Conservation (phyloP, 2,797 vertebrate species). For the Eurystomus glaucurus region DNA sequence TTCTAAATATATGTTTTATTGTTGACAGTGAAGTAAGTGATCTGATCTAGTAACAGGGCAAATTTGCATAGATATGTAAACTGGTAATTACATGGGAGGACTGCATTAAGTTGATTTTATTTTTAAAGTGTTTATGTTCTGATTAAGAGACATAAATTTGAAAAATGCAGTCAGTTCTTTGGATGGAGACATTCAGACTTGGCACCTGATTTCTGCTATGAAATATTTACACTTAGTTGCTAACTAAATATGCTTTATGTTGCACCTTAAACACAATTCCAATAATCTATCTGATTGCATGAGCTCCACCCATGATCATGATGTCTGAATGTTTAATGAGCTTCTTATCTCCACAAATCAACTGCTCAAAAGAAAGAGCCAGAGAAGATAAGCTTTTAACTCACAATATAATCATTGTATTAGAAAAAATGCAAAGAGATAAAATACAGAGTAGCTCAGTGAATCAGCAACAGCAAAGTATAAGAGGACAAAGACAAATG, state of each 20-base stretch:
- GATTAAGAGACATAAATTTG: conserved; percentile 33
- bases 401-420: background rate
- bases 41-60: conserved; percentile 23
- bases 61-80: conserved; percentile 47
- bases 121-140: background rate
- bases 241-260: conserved; percentile 47
- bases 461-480: background rate
- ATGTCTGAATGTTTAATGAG: conserved; percentile 23
- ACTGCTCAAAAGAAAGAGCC: background rate
- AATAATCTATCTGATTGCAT: conserved; percentile 21
- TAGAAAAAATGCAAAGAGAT: background rate
- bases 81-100: background rate
- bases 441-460: background rate
- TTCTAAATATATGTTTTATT: background rate
- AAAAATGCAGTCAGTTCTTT: conserved; percentile 43
- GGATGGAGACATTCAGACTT: conserved; percentile 5
- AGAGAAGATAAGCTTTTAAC: conserved; percentile 17
- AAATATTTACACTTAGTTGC: conserved; percentile 49
- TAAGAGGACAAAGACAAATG: conserved; percentile 9
- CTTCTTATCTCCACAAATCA: conserved; percentile 42
- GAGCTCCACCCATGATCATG: background rate
- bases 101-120: background rate
- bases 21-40: conserved; percentile 22
- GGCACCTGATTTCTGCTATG: conserved; percentile 36
- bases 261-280: conserved; percentile 21